phyloP scores from a whole-genome alignment of 1,140 invertebrate genomes.

The Brachionus rubens region DNA sequence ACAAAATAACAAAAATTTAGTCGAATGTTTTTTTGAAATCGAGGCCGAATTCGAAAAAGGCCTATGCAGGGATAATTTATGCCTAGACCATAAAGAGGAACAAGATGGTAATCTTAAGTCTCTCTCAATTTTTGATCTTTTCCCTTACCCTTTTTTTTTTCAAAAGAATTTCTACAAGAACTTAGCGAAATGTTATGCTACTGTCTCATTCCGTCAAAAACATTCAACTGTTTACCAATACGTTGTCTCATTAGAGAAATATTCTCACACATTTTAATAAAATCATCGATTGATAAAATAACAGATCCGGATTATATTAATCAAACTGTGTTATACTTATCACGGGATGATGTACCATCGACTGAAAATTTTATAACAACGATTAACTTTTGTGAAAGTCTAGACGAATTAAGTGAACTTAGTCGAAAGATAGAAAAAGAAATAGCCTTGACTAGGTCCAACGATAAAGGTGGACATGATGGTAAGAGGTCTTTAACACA shows the following conservation, averaged over 20 bases:
- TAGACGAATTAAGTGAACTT: conserved; percentile 74
- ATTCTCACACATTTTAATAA: conserved; percentile 73
- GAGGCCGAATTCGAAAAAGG: conserved; percentile 77
- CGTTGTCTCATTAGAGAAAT: conserved; percentile 65
- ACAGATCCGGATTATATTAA: conserved; percentile 93
- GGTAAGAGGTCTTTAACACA: conserved; percentile 58
- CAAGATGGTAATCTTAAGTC: conserved; percentile 57
- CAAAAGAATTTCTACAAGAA: conserved; percentile 56
- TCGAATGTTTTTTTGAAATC: conserved; percentile 74
- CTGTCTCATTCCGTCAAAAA: neutral
- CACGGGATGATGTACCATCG: neutral
- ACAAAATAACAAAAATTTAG: neutral
- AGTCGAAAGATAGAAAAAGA: conserved; percentile 74
- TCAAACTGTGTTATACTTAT: conserved; percentile 79
- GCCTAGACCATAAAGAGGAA: conserved; percentile 61
- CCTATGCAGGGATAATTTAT: conserved; percentile 65
- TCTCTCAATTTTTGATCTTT: conserved; percentile 64
- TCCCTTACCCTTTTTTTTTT: conserved; percentile 68
- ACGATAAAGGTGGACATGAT: conserved; percentile 77
- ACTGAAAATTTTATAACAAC: conserved; percentile 42
- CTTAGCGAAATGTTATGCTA: conserved; percentile 55
- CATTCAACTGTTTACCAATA: conserved; percentile 3
- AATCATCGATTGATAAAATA: conserved; percentile 74
- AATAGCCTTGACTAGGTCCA: conserved; percentile 72
- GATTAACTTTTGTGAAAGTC: conserved; percentile 20